Conservation (phyloP, 2,113 vertebrate genomes). For the Benitochromis conjunctus region DNA sequence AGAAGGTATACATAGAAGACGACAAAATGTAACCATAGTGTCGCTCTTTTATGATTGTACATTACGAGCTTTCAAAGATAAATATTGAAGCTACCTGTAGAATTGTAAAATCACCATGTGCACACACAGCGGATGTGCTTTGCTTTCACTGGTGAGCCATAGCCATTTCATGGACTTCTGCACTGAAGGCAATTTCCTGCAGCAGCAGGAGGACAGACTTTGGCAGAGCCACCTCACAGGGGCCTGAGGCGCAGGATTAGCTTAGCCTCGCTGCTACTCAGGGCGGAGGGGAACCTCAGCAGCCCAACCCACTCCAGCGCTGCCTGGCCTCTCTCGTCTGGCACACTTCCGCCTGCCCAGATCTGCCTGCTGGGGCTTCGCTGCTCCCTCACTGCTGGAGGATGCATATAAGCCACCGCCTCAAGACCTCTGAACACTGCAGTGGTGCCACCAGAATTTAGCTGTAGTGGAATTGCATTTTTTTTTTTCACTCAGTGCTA, state of each 20-base stretch:
- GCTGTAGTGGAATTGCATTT: constrained; percentile 32
- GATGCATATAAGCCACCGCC: constrained; percentile 36
- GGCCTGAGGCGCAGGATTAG: constrained; percentile 71
- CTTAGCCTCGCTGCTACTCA: constrained; percentile 60
- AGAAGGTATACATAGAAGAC: neutral
- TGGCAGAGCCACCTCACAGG: constrained; percentile 64
- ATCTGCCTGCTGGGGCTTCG: constrained; percentile 32
- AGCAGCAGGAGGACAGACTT: constrained; percentile 71
- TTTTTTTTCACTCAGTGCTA: neutral
- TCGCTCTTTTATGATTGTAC: neutral
- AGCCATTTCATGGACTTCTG: constrained; percentile 63
- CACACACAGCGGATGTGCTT: constrained; percentile 1
- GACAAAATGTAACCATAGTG: neutral
- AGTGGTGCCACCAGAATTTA: constrained; percentile 15
- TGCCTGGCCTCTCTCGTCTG: constrained; percentile 52
- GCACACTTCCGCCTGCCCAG: constrained; percentile 30
- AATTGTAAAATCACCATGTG: constrained; percentile 19
- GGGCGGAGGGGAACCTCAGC: constrained; percentile 68
- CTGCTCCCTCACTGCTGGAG: constrained; percentile 33
- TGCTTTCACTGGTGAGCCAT: constrained; percentile 24
- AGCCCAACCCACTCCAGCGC: constrained; percentile 38
- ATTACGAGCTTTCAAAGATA: neutral
- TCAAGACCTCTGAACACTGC: constrained; percentile 14
- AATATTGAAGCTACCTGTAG: constrained; percentile 37
- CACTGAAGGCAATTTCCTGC: constrained; percentile 76